phyloP scores from a whole-genome alignment of 2,113 vertebrate species.

The Nothoprocta pentlandii region DNA sequence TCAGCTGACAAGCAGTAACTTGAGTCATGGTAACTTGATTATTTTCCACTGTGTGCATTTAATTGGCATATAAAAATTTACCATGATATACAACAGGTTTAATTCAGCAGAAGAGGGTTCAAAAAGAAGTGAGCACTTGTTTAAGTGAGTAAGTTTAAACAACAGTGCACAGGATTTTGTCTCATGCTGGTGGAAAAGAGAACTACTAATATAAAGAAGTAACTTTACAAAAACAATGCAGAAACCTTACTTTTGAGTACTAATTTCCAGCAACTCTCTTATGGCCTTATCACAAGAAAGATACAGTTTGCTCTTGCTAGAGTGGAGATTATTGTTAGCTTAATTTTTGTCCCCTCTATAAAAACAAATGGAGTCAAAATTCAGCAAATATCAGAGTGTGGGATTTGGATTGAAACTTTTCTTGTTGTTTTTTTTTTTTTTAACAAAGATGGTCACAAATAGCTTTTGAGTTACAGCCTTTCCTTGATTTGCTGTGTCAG shows the following conservation, averaged over 20 bases:
- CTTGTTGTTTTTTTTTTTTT: not conserved
- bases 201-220: not conserved
- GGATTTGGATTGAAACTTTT: not conserved
- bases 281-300: not conserved
- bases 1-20: not conserved
- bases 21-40: fast-evolving
- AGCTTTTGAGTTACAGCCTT: not conserved
- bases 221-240: not conserved
- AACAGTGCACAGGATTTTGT: not conserved
- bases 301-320: not conserved
- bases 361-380: not conserved
- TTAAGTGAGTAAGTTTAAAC: not conserved
- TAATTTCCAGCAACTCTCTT: not conserved
- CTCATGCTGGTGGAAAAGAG: not conserved
- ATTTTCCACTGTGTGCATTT: not conserved
- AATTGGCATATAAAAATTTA: not conserved
- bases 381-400: not conserved
- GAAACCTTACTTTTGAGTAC: not conserved
- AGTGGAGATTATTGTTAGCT: not conserved
- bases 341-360: not conserved
- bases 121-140: not conserved
- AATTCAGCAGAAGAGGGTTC: not conserved
- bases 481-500: not conserved
- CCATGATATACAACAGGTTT: not conserved
- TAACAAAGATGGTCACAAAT: not conserved